Percentiles rank a stretch among this genome's conserved stretches.
Conservation (phyloP, 1,140 invertebrate species). For the Pseudomyrmex concolor region DNA sequence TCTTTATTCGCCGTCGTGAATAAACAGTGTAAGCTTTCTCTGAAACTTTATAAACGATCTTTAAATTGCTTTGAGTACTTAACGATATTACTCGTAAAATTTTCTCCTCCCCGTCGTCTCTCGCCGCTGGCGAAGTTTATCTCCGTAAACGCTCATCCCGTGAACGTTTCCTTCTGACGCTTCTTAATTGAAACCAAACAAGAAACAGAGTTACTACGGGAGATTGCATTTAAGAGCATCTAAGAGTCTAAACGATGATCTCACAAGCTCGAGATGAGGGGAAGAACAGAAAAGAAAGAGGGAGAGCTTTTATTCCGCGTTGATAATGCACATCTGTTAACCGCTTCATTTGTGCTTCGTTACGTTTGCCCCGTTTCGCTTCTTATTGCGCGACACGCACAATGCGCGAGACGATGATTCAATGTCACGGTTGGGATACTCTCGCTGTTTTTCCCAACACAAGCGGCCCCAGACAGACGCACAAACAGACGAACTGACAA, state of each 20-base stretch:
- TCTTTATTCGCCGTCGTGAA: neutral
- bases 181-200: slow-evolving; percentile 40
- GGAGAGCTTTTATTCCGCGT: neutral
- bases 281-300: no score
- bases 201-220: slow-evolving; percentile 12
- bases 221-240: slow-evolving; percentile 27
- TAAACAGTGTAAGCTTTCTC: slow-evolving; percentile 18
- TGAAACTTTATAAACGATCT: neutral
- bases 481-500: slow-evolving; percentile 48
- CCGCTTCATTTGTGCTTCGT: slow-evolving; percentile 8
- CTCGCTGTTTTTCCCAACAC: slow-evolving; percentile 33
- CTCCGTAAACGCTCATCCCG: slow-evolving; percentile 1
- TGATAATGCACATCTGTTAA: slow-evolving; percentile 10
- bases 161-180: slow-evolving; percentile 16
- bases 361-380: slow-evolving; percentile 12
- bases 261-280: neutral
- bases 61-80: slow-evolving; percentile 10
- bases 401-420: slow-evolving; percentile 56
- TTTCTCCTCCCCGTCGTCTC: slow-evolving; percentile 5
- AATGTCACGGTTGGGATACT: slow-evolving; percentile 72
- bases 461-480: slow-evolving; percentile 19
- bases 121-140: slow-evolving; percentile 11
- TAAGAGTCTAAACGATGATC: neutral
- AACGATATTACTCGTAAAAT: slow-evolving; percentile 11
- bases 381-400: neutral